Conservation (phyloP, 2,113 vertebrate genomes). For the Dendropsophus ebraccatus region DNA sequence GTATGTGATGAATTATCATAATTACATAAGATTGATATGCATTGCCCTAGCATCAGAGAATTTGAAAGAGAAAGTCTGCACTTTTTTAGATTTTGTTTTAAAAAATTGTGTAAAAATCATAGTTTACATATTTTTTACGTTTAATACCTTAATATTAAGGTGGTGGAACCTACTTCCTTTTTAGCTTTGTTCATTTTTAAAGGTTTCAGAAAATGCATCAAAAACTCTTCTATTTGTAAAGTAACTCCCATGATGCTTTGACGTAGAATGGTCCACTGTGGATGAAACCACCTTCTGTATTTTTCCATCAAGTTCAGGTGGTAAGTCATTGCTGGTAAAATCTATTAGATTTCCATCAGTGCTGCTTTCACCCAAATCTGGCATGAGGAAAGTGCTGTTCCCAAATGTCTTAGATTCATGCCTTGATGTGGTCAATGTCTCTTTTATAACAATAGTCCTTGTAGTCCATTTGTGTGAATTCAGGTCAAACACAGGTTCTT, state of each 20-base stretch:
- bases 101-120: too few species aligned
- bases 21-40: too few species aligned
- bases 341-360: slow-evolving; percentile 1
- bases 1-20: too few species aligned
- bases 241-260: neutral
- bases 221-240: slow-evolving; percentile 25
- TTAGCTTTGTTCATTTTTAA: neutral
- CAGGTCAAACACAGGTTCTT: neutral
- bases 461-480: neutral
- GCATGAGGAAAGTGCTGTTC: neutral
- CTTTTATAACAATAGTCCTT: neutral
- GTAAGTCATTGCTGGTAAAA: neutral
- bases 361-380: slow-evolving; percentile 18
- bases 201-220: slow-evolving; percentile 26
- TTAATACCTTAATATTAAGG: too few species aligned
- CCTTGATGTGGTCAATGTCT: neutral
- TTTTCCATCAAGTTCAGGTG: too few species aligned
- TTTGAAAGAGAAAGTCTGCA: too few species aligned
- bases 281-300: neutral
- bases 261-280: neutral
- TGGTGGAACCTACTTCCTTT: neutral
- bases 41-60: too few species aligned
- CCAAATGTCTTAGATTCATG: neutral
- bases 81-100: too few species aligned
- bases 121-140: too few species aligned